Evolutionary conservation across 2,113 vertebrate genomes (phyloP).

Genomic region (Albula glossodonta): DNA sequence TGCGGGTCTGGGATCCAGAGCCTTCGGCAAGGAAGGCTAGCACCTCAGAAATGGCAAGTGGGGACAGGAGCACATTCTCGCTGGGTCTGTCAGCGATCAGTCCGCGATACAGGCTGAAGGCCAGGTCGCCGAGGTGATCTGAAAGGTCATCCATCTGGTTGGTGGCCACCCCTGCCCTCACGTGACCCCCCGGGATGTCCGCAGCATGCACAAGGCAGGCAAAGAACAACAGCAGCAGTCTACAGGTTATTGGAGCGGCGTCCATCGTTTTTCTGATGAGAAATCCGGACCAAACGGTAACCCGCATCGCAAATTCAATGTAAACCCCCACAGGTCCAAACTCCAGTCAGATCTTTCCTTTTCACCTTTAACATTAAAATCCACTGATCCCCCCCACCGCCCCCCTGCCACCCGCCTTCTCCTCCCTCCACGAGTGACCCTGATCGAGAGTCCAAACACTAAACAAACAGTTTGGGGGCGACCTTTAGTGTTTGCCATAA

Average conservation of each 20-base stretch:
- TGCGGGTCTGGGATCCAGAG: conserved; percentile 19
- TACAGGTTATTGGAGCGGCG: not conserved
- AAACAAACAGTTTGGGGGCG: conserved; percentile 49
- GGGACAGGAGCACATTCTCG: conserved; percentile 31
- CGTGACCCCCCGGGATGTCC: not conserved
- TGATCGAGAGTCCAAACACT: conserved; percentile 50
- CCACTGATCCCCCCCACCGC: conserved; percentile 48
- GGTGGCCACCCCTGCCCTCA: conserved; percentile 1
- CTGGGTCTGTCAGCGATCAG: conserved; percentile 14
- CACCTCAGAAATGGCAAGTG: conserved; percentile 32
- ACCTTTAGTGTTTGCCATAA: not conserved
- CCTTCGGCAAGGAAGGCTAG: conserved; percentile 22
- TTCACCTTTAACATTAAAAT: conserved; percentile 53
- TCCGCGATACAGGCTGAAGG: conserved; percentile 42
- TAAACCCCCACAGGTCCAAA: conserved; percentile 21
- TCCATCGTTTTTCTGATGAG: not conserved
- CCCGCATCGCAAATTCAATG: not conserved
- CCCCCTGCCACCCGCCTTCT: not conserved
- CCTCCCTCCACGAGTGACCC: conserved; percentile 33
- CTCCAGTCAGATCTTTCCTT: conserved; percentile 35
- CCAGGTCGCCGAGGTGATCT: conserved; percentile 31
- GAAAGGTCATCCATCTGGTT: conserved; percentile 27
- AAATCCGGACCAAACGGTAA: not conserved
- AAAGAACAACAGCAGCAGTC: not conserved
- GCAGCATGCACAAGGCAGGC: not conserved